Conservation (phyloP, 1,140 invertebrate genomes). For the Drosophila cardini region DNA sequence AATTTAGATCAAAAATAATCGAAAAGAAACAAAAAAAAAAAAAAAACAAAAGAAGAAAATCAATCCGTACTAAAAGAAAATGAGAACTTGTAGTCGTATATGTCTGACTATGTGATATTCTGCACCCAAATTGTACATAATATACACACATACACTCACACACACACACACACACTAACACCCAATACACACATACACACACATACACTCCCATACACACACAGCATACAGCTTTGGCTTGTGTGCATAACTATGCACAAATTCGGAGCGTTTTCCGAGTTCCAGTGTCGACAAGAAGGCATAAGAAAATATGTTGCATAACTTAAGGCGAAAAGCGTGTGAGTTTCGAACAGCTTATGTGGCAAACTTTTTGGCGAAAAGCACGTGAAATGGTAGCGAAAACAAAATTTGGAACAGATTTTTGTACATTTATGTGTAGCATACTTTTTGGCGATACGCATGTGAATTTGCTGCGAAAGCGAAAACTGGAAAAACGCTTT, state of each 20-base stretch:
- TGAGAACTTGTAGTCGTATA: slow-evolving; percentile 76
- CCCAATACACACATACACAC: slow-evolving; percentile 1
- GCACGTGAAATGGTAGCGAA: no score
- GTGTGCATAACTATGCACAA: slow-evolving; percentile 6
- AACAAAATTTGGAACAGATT: no score
- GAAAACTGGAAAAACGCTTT: no score
- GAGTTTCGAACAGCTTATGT: not conserved
- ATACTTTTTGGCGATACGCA: no score
- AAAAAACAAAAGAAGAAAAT: slow-evolving; percentile 7
- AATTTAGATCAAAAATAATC: no score
- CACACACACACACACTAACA: slow-evolving; percentile 7
- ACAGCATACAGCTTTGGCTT: slow-evolving; percentile 1
- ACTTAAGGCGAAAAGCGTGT: slow-evolving; percentile 14
- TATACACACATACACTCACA: slow-evolving; percentile 45
- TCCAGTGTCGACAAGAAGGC: not conserved
- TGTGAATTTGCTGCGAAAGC: no score
- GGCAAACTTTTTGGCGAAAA: not conserved
- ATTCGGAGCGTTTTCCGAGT: not conserved
- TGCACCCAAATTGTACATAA: slow-evolving; percentile 67
- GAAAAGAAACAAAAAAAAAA: slow-evolving; percentile 7
- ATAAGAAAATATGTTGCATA: not conserved
- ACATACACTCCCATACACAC: not conserved
- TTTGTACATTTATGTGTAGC: no score
- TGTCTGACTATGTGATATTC: slow-evolving; percentile 81
- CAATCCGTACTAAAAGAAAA: slow-evolving; percentile 31